A percentile compares a stretch with the other conserved stretches of the same genome.
Evolutionary conservation across 2,797 vertebrate genomes (phyloP).

Genomic region (Mallotus villosus): DNA sequence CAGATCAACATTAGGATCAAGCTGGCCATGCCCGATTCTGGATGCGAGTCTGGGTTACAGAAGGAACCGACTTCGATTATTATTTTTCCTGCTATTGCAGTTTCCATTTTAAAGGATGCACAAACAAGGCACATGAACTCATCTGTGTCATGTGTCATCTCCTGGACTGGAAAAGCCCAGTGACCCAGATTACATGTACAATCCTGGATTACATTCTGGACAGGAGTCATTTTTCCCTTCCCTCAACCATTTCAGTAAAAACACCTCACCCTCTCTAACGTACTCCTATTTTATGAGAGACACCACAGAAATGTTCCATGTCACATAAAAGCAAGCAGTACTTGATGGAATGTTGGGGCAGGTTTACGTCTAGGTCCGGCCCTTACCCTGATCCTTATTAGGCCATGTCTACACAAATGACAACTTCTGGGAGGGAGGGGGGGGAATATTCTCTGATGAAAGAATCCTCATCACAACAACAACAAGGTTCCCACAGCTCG

Average conservation of each 20-base stretch:
- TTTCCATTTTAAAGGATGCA: neutral
- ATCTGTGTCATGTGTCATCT: neutral
- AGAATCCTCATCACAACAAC: conserved; percentile 32
- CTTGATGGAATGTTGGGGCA: neutral
- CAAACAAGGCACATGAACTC: neutral
- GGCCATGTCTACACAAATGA: conserved; percentile 1
- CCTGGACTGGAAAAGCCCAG: neutral
- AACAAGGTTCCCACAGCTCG: conserved; percentile 36
- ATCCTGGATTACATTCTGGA: neutral
- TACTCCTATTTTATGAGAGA: neutral
- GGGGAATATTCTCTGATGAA: conserved; percentile 21
- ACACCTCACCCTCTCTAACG: neutral
- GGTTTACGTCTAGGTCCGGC: neutral
- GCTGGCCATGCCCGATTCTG: neutral
- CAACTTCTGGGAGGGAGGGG: conserved; percentile 16
- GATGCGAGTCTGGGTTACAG: neutral
- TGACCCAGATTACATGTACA: conserved; percentile 5
- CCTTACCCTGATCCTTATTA: conserved; percentile 21
- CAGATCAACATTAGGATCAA: neutral
- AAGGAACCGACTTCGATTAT: neutral
- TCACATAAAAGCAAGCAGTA: conserved; percentile 17
- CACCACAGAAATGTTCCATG: neutral
- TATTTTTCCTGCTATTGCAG: neutral
- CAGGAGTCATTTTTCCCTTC: neutral
- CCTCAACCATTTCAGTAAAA: neutral